Base-by-base conservation (phyloP, 2,888 invertebrate genomes). In the Andrena hattorfiana region DNA sequence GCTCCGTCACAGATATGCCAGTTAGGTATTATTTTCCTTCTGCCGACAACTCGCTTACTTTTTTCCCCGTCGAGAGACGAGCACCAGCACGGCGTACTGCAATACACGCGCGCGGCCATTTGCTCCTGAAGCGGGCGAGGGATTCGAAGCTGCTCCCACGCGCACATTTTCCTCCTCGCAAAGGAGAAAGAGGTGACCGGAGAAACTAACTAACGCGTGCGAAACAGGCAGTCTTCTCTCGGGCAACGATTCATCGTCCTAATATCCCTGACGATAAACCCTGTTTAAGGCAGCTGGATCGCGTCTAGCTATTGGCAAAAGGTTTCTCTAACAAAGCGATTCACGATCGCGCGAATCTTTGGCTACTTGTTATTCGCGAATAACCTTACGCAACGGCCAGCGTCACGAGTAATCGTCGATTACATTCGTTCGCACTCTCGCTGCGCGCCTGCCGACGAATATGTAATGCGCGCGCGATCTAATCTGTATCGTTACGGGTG, bases 401-500 rank as follows among this genome's bases (percentile, higher is more conserved):
- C 8, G 13, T 13, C 20, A 4, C 26, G 20, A 7, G 51, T 42
- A 42, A 16, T 42, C 42, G 20, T 54, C 30, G 23, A 30, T 66
- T 68, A 60, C 26, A 78, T 59, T 63, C 42, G 8, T 60, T 54
- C 79, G 66, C 72, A 20, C 16, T 32, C 60, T 72, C 66, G 51
- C 30, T 13, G 59, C 13, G 32, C 66, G 35, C 49, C 10, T 10
- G 62, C 5, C 49, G 64, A 1, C 64, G 20, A 59, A 51, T 42
- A 48, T 13, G 49, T 35, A 16, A 23, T 28, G 59, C 64, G 59
- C 79, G 77, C 71, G 64, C 76, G 66, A 42, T 42, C 42, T 42
- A 42, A 42, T 42, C 59, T 64, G 64, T 60, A 71, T 56, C 51
- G 68, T 74, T 56, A 6, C 74, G 32, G 60, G 71, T 74, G 75